Base-by-base conservation (phyloP, 2,113 vertebrate species). In the Corvus moneduloides region DNA sequence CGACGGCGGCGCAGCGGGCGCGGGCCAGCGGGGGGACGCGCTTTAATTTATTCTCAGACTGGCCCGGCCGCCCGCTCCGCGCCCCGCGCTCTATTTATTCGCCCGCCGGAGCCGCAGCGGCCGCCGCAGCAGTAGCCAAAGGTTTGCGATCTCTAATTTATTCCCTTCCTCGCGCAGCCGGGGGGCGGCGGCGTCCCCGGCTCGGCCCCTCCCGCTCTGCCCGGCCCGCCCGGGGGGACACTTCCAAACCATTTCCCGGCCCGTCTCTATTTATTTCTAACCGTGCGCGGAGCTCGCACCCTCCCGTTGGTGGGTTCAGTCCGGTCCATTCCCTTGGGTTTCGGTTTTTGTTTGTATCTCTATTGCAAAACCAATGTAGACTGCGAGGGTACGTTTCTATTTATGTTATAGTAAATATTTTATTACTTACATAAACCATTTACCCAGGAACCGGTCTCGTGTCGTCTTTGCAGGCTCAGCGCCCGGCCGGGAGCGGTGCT, bases 321-420 rank as follows among this genome's bases (percentile, higher is more conserved):
- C 96, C 94, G 90, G 96, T 96, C 94, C 91, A 35, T 97, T 39
- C 91, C 85, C 95, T 95, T 94, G 94, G 96, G 94, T 77, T 98
- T 99, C 98, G 98, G 98, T 98, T 98, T 98, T 99, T 98, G 98
- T 98, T 97, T 99, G 98, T 99, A 98, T 98, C 98, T 98, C 98
- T 98, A 98, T 98, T 98, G 98, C 98, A 97, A 98, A 98, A 95
- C 98, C 96, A 98, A 98, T 99, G 99, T 99, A 98, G 98, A 99
- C 98, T 99, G 98, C 98, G 98, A 99, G 99, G 99, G 99, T 99
- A 98, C 99, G 98, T 99, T 99, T 99, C 98, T 99, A 99, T 99
- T 99, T 99, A 99, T 99, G 99, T 99, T 99, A 99, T 99, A 99
- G 99, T 99, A 99, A 98, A 99, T 99, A 99, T 99, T 99, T 99